phyloP scores from a whole-genome alignment of 1,140 invertebrate genomes.

The Pogonomyrmex barbatus region DNA sequence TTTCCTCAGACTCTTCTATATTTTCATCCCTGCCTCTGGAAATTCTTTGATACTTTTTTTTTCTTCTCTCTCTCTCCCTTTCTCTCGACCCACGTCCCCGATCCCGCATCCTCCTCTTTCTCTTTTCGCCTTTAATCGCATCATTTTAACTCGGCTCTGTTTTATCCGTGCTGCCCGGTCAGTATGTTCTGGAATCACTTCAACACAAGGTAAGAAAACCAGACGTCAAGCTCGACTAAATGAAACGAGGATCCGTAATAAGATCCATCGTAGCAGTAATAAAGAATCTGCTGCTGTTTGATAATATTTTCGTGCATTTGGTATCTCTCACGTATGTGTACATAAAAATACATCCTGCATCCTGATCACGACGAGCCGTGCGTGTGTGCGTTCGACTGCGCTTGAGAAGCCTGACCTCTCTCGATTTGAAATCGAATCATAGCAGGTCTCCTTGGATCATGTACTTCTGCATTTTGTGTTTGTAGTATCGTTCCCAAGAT shows the following conservation, averaged over 20 bases:
- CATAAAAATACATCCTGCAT: constrained; percentile 75
- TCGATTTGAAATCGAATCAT: constrained; percentile 37
- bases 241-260: constrained; percentile 55
- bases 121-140: constrained; percentile 79
- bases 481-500: neutral
- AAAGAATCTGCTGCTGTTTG: constrained; percentile 71
- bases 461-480: constrained; percentile 6
- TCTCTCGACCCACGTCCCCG: constrained; percentile 70
- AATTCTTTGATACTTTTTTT: constrained; percentile 56
- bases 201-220: constrained; percentile 96
- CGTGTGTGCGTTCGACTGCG: constrained; percentile 71
- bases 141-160: constrained; percentile 86
- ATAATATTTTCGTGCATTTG: constrained; percentile 75
- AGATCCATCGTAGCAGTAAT: constrained; percentile 66
- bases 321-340: constrained; percentile 69
- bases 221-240: constrained; percentile 63
- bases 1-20: constrained; percentile 45
- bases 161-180: constrained; percentile 90
- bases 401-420: constrained; percentile 62
- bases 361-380: constrained; percentile 61
- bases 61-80: constrained; percentile 3
- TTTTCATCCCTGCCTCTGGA: constrained; percentile 13
- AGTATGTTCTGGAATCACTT: constrained; percentile 99
- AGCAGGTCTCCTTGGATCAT: constrained; percentile 47
- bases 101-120: constrained; percentile 76